Base-by-base conservation (phyloP, 2,888 invertebrate species). In the Andrena hattorfiana region DNA sequence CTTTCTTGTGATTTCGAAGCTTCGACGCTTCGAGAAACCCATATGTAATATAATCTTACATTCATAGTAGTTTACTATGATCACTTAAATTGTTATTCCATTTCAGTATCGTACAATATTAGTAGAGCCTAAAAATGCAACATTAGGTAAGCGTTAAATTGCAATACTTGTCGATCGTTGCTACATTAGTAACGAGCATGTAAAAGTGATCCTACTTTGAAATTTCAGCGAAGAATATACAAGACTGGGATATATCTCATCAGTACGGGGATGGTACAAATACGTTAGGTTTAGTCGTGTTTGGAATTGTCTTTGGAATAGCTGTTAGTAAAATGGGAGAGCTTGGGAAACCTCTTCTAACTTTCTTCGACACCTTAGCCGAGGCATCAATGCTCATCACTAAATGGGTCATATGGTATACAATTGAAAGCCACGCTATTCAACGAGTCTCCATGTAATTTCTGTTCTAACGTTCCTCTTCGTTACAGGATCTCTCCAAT, bases 331-430 rank as follows among this genome's bases (percentile, higher is more conserved):
- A 97, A 92, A 97, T 99, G 97, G 97, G 97, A 0, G 96, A 97
- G 26, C 95, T 96, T 91, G 98, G 98, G 62, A 96, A 96, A 88
- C 97, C 98, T 2, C 94, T 99, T 83, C 96, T 98, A 83, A 95
- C 96, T 81, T 98, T 99, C 94, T 99, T 99, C 94, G 96, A 97
- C 80, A 95, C 97, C 0, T 94, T 99, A 16, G 98, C 98, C 26
- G 98, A 99, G 91, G 98, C 98, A 32, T 98, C 98, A 96, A 99
- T 99, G 99, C 97, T 97, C 77, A 98, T 99, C 85, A 99, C 99
- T 79, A 97, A 97, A 79, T 98, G 98, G 97, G 98, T 99, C 86
- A 99, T 99, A 93, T 99, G 99, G 98, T 98, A 94, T 95, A 87
- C 23, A 81, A 42, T 42, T 42, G 5, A 42, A 42, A 42, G 5